phyloP scores from a whole-genome alignment of 2,888 invertebrate genomes.

The Papilio elwesi region DNA sequence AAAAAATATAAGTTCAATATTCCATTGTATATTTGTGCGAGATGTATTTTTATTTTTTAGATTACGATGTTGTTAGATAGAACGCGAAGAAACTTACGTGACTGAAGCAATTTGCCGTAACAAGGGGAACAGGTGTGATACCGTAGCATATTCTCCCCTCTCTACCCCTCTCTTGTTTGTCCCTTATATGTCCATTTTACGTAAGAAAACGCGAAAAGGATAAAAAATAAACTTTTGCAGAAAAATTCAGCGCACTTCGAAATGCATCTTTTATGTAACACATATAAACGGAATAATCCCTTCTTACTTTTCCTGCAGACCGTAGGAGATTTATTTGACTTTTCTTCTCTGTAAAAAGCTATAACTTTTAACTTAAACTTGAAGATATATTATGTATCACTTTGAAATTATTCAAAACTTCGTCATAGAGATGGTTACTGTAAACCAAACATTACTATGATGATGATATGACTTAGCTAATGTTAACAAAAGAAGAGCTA shows the following conservation, averaged over 20 bases:
- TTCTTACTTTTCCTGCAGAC: not conserved
- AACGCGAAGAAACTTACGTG: not conserved
- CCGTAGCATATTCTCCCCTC: conserved; percentile 6
- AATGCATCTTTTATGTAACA: conserved; percentile 12
- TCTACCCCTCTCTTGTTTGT: not conserved
- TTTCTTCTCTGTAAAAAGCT: not conserved
- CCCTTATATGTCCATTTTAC: conserved; percentile 3
- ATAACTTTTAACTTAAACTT: not conserved
- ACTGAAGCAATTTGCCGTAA: conserved; percentile 18
- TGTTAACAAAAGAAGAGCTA: no score
- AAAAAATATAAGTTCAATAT: no score
- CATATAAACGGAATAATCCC: not conserved
- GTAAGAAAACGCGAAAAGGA: not conserved
- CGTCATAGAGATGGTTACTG: no score
- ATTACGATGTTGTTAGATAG: not conserved
- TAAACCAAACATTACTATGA: no score
- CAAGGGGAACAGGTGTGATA: conserved; percentile 12
- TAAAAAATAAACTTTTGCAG: conserved; percentile 16
- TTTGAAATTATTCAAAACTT: not conserved
- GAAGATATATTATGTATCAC: no score
- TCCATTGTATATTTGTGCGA: not conserved
- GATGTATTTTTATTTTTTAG: not conserved
- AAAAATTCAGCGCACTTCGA: not conserved
- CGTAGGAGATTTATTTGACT: not conserved
- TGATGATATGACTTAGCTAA: not conserved